These are phyloP conservation scores for Phyllotreta cruciferae DNA, from an alignment of 2,888 invertebrate species.

Conservation along the genomic window DNA sequence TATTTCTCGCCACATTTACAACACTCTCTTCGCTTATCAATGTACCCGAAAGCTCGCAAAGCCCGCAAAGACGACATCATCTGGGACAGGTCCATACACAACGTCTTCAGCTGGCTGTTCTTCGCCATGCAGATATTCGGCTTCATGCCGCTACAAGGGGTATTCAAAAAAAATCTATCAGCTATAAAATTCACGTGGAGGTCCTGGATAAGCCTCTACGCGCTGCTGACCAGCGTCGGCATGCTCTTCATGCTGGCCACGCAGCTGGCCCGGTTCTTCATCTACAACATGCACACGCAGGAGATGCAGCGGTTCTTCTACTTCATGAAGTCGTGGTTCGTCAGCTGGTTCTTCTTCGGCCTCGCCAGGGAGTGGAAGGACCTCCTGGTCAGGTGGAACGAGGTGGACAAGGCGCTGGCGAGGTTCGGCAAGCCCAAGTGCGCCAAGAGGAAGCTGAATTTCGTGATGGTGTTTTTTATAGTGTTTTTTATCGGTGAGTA, in stretches of 20 bases:
- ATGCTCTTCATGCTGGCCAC: constrained; percentile 8
- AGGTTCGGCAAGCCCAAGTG: constrained; percentile 34
- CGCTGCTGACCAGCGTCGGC: constrained; percentile 35
- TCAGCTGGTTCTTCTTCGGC: constrained; percentile 33
- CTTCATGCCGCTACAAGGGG: constrained; percentile 42
- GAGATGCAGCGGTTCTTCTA: constrained; percentile 28
- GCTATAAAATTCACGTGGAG: constrained; percentile 39
- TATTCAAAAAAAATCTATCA: constrained; percentile 24
- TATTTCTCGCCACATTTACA: no score
- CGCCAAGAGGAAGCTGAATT: constrained; percentile 31
- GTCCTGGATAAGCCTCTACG: constrained; percentile 37
- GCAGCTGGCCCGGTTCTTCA: constrained; percentile 19
- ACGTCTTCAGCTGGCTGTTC: constrained; percentile 34
- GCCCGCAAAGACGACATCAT: no score
- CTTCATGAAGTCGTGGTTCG: constrained; percentile 26
- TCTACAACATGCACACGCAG: constrained; percentile 31
- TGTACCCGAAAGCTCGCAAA: no score
- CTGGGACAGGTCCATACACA: constrained; percentile 19
- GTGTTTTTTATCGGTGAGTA: constrained; percentile 36
- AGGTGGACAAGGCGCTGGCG: constrained; percentile 38
- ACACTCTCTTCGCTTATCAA: no score
- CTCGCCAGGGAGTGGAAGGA: constrained; percentile 40
- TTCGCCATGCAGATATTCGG: constrained; percentile 42
- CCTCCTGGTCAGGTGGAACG: constrained; percentile 38
- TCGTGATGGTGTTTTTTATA: constrained; percentile 33